Evolutionary conservation across 92 coral and sea anemone genomes (phyloP).

Genomic region (Virgularia gustaviana): DNA sequence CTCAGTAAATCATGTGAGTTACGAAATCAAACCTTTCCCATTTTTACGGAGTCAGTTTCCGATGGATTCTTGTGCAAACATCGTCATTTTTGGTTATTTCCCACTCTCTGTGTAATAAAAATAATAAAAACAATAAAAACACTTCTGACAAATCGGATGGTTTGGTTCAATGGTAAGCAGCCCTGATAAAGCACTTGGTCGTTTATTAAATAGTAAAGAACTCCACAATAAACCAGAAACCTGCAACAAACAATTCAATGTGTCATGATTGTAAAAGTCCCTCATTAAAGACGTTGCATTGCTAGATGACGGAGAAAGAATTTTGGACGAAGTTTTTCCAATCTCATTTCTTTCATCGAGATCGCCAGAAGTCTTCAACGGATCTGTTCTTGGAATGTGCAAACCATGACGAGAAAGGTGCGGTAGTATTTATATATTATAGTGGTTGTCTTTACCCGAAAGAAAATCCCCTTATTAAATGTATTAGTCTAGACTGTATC

Average conservation of each 20-base stretch:
- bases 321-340: conserved; percentile 99
- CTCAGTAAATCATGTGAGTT: no score
- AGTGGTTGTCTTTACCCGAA: background rate
- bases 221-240: no score
- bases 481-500: no score
- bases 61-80: no score
- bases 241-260: background rate
- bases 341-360: conserved; percentile 97
- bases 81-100: no score
- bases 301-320: conserved; percentile 91
- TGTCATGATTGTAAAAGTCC: background rate
- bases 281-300: background rate
- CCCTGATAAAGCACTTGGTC: no score
- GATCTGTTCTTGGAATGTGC: conserved; percentile 98
- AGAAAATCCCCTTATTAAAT: no score
- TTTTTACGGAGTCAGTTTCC: no score
- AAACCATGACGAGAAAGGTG: conserved; percentile 90
- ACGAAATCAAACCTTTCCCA: no score
- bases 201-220: no score
- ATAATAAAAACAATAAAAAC: no score
- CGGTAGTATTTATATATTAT: background rate
- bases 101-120: no score
- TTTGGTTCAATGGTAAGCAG: background rate
- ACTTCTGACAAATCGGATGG: background rate
- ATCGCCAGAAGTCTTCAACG: conserved; percentile 61